A percentile compares a stretch with the other conserved stretches of the same genome.
phyloP scores from a whole-genome alignment of 2,797 vertebrate species.

The Oophaga sylvatica region DNA sequence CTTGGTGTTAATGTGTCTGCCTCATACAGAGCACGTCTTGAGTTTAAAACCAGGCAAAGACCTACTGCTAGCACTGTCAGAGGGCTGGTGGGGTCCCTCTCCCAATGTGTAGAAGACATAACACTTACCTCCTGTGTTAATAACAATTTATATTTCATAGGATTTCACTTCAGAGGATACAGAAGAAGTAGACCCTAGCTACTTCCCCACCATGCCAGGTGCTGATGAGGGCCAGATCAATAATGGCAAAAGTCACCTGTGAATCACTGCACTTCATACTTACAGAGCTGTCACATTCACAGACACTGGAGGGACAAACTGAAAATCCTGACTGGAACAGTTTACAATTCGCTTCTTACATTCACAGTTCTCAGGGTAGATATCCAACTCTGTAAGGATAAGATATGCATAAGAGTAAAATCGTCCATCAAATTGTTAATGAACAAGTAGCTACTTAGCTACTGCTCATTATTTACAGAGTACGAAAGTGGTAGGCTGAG shows the following conservation, averaged over 20 bases:
- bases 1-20: too few relatives aligned
- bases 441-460: not conserved
- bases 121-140: too few relatives aligned
- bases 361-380: conserved; percentile 64
- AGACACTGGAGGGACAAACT: conserved; percentile 64
- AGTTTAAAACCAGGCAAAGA: too few relatives aligned
- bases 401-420: not conserved
- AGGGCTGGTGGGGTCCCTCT: too few relatives aligned
- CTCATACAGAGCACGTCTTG: too few relatives aligned
- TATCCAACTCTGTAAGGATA: conserved; percentile 63
- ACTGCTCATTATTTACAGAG: not conserved
- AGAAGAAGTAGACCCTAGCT: too few relatives aligned
- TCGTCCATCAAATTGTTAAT: not conserved
- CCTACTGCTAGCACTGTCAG: too few relatives aligned
- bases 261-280: conserved; percentile 60
- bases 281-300: conserved; percentile 70
- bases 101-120: too few relatives aligned
- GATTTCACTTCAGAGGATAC: too few relatives aligned
- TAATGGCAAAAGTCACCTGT: not conserved
- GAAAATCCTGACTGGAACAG: conserved; percentile 66
- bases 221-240: not conserved
- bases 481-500: not conserved
- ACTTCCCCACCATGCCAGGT: not conserved
- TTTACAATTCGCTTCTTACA: conserved; percentile 66
- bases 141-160: too few relatives aligned